Base-by-base conservation (phyloP, 2,113 vertebrate genomes). In the Cynoglossus semilaevis region DNA sequence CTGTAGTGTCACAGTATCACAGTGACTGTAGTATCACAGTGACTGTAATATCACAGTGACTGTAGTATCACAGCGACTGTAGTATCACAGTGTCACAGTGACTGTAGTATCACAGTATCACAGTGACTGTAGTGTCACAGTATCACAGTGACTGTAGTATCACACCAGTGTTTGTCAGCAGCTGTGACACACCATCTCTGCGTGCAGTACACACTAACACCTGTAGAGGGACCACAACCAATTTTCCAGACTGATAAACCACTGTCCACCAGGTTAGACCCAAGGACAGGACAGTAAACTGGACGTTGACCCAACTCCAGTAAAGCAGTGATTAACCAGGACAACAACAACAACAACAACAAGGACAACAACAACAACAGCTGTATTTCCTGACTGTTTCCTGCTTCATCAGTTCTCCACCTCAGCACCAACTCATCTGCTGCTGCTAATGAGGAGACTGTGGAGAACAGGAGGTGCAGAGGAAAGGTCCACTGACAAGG, bases 341-440 rank as follows among this genome's bases (percentile, higher is more conserved):
- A n/a, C n/a, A n/a, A n/a, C 18, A 49, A 40, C 38, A 50, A 47
- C 54, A 74, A 6, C 22, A 41, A 41, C 38, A 41, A 41, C 38
- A 41, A 12, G 12, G 10, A 4, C 52, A 36, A n/a, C 18, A 51
- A 35, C 42, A 49, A 47, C 54, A 77, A 59, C 19, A 43, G 37
- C 51, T 60, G 51, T 15, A 41, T 13, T 45, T 40, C 50, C 51
- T 8, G 2, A 5, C 10, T 57, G 46, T 54, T 59, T 77, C 76
- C 65, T 64, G 55, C 52, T 36, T 62, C 14, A 75, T 65, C 67
- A 58, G 36, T 47, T 46, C 51, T 68, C 51, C 61, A 40, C 61
- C 62, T 54, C 57, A 73, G 63, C 73, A 80, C 56, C 78, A 72
- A 72, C 81, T 76, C 59, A 74, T 72, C 52, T 58, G 34, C 71